These are phyloP conservation scores for Bugula neritina DNA, from an alignment of 2,888 invertebrate species.

Conservation along the genomic window DNA sequence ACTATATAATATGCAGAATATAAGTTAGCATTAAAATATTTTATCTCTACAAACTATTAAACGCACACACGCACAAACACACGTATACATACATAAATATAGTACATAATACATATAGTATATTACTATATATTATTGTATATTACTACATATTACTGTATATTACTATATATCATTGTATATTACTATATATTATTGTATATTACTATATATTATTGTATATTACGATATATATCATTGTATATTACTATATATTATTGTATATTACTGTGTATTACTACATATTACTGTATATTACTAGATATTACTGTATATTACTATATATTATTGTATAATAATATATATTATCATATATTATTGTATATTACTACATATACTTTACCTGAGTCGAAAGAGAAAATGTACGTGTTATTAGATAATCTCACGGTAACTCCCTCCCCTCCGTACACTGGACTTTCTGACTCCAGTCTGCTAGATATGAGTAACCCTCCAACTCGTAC, in stretches of 20 bases:
- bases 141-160: neutral
- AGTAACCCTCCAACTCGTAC: neutral
- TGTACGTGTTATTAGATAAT: neutral
- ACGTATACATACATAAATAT: neutral
- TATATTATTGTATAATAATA: neutral
- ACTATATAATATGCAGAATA: no score
- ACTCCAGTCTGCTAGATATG: neutral
- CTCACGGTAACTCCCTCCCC: neutral
- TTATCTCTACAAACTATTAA: no score
- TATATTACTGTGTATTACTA: neutral
- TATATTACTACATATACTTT: neutral
- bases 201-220: neutral
- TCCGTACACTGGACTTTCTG: neutral
- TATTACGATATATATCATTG: neutral
- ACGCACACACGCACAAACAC: no score
- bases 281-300: neutral
- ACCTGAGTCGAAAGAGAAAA: conserved; percentile 6
- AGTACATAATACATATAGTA: neutral
- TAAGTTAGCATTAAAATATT: no score
- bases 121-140: neutral
- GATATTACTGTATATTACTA: neutral
- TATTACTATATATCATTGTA: neutral
- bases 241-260: neutral
- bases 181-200: neutral
- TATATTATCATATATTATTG: neutral